phyloP scores from a whole-genome alignment of 2,113 vertebrate genomes.

The Xiphorhynchus elegans region DNA sequence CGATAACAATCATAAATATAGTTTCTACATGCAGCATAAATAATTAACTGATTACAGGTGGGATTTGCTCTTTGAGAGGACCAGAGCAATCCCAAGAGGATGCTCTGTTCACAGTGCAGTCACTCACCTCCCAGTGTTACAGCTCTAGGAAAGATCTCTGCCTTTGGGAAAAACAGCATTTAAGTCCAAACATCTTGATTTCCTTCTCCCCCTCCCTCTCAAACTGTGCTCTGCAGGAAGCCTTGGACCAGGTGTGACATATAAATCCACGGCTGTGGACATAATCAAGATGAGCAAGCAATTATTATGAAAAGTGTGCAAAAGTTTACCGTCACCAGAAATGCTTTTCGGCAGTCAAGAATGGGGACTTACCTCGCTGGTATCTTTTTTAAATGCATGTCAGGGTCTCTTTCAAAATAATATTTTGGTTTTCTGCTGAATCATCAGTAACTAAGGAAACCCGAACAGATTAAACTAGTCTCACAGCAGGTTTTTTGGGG shows the following conservation, averaged over 20 bases:
- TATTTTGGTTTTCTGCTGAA: not conserved
- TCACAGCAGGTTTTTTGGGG: not conserved
- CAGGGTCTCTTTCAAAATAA: not conserved
- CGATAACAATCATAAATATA: not conserved
- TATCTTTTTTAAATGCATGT: not conserved
- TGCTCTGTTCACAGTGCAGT: not conserved
- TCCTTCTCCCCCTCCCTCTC: not conserved
- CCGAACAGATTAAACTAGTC: not conserved
- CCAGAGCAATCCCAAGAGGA: not conserved
- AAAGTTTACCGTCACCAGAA: not conserved
- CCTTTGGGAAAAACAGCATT: not conserved
- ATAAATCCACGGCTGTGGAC: not conserved
- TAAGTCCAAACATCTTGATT: not conserved
- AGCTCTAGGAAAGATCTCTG: not conserved
- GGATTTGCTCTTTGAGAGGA: not conserved
- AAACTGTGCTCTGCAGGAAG: not conserved
- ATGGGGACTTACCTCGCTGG: rapidly evolving
- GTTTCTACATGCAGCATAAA: not conserved
- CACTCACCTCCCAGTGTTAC: not conserved
- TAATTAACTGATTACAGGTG: not conserved
- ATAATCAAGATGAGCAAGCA: not conserved
- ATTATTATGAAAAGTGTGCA: not conserved
- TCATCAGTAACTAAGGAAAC: not conserved
- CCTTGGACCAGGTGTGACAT: not conserved
- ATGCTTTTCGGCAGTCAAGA: not conserved